Conservation (phyloP, 2,113 vertebrate genomes). For the Centropus unirufus region DNA sequence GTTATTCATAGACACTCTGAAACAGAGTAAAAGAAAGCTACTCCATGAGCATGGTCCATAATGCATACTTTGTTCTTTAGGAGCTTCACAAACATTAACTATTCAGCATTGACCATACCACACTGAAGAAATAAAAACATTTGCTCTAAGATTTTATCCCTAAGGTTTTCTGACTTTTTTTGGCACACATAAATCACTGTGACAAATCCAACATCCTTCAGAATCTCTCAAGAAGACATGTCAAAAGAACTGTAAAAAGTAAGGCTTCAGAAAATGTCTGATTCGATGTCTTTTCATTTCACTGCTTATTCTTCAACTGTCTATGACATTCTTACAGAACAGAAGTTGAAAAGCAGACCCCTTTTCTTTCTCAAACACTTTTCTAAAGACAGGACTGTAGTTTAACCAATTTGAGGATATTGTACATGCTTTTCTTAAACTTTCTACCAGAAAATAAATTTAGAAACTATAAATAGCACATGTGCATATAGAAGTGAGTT, state of each 20-base stretch:
- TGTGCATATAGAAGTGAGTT: neutral
- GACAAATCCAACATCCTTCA: constrained; percentile 6
- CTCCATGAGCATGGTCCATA: neutral
- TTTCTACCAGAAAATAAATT: constrained; percentile 1
- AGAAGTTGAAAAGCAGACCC: neutral
- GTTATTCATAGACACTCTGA: neutral
- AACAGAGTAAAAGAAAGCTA: neutral
- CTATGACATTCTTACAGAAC: neutral
- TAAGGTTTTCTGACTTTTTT: constrained; percentile 19
- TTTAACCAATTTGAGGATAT: neutral
- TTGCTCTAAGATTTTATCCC: constrained; percentile 10
- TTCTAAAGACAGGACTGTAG: neutral
- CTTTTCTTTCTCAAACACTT: neutral
- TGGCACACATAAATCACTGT: neutral
- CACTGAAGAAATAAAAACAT: constrained; percentile 31
- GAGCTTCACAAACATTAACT: constrained; percentile 11
- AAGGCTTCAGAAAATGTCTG: constrained; percentile 3
- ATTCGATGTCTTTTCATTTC: constrained; percentile 11
- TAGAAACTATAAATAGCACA: neutral
- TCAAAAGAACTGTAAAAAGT: constrained; percentile 32
- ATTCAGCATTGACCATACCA: neutral
- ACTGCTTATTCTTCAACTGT: neutral
- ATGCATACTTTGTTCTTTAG: neutral
- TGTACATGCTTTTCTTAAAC: neutral
- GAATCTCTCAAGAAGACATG: constrained; percentile 1